A percentile compares a stretch with the other conserved stretches of the same genome.
Evolutionary conservation across 2,797 vertebrate species (phyloP).

Genomic region (Ctenopoma kingsleyae): DNA sequence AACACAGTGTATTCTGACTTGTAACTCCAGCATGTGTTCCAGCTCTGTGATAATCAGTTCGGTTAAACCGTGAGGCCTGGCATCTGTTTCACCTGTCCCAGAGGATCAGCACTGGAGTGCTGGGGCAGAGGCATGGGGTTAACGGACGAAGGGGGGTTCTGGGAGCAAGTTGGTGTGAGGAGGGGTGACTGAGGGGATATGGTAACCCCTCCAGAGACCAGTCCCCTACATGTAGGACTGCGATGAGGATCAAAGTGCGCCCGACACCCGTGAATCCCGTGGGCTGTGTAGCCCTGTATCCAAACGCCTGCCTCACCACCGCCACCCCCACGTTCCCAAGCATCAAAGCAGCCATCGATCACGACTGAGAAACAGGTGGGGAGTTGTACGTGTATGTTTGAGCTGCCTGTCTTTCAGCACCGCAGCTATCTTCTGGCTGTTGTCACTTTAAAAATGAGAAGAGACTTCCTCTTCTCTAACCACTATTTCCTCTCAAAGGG

Average conservation of each 20-base stretch:
- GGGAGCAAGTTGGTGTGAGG: slow-evolving; percentile 21
- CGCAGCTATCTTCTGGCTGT: slow-evolving; percentile 51
- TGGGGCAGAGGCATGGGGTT: slow-evolving; percentile 23
- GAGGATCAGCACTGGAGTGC: slow-evolving; percentile 62
- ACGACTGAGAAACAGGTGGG: slow-evolving; percentile 65
- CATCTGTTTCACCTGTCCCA: slow-evolving; percentile 70
- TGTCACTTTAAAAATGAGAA: slow-evolving; percentile 54
- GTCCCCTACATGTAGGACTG: slow-evolving; percentile 54
- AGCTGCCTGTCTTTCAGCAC: slow-evolving; percentile 54
- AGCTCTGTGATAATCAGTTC: slow-evolving; percentile 34
- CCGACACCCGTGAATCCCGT: slow-evolving; percentile 65
- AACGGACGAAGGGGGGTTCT: neutral
- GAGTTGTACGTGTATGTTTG: slow-evolving; percentile 24
- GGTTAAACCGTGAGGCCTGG: slow-evolving; percentile 34
- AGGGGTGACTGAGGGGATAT: slow-evolving; percentile 21
- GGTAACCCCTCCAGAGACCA: slow-evolving; percentile 47
- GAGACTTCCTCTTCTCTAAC: slow-evolving; percentile 69
- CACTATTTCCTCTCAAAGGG: slow-evolving; percentile 46
- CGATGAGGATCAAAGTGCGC: slow-evolving; percentile 72
- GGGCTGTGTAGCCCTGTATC: slow-evolving; percentile 60
- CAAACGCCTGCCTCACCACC: slow-evolving; percentile 3
- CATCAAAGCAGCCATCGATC: slow-evolving; percentile 70
- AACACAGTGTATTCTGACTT: slow-evolving; percentile 37
- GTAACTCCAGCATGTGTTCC: slow-evolving; percentile 31
- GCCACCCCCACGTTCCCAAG: slow-evolving; percentile 30